phyloP scores from a whole-genome alignment of 1,140 invertebrate species.

The Thaumetopoea pityocampa region DNA sequence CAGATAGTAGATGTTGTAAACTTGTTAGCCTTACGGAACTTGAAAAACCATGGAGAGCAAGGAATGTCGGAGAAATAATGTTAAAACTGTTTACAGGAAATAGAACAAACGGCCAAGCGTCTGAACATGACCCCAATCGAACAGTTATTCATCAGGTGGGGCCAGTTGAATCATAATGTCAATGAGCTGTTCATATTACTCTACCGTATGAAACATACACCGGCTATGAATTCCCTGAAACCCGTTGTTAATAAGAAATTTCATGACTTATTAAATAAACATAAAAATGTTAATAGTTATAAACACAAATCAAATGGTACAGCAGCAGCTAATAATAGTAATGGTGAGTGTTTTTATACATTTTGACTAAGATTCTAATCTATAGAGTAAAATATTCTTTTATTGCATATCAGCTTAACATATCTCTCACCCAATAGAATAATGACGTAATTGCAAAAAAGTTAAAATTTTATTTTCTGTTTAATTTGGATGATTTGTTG shows the following conservation, averaged over 20 bases:
- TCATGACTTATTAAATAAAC: conserved; percentile 45
- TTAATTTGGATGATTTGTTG: too few relatives aligned
- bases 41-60: too few relatives aligned
- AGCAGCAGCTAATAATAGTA: conserved; percentile 20
- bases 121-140: conserved; percentile 83
- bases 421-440: too few relatives aligned
- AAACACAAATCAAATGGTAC: conserved; percentile 27
- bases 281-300: conserved; percentile 28
- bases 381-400: too few relatives aligned
- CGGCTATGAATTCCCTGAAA: conserved; percentile 82
- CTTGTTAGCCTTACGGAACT: too few relatives aligned
- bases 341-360: too few relatives aligned
- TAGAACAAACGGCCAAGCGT: conserved; percentile 60
- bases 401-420: too few relatives aligned
- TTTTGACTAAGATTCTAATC: too few relatives aligned
- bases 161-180: conserved; percentile 87
- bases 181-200: conserved; percentile 85
- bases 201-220: conserved; percentile 83
- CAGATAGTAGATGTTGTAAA: too few relatives aligned
- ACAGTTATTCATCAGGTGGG: conserved; percentile 86
- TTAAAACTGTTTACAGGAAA: conserved; percentile 48
- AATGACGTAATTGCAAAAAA: too few relatives aligned
- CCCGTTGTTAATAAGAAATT: conserved; percentile 44
- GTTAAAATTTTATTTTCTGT: too few relatives aligned
- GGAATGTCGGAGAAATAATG: too few relatives aligned